These are phyloP conservation scores for Octodon degus DNA, from an alignment of 2,113 vertebrate genomes.

Conservation along the genomic window DNA sequence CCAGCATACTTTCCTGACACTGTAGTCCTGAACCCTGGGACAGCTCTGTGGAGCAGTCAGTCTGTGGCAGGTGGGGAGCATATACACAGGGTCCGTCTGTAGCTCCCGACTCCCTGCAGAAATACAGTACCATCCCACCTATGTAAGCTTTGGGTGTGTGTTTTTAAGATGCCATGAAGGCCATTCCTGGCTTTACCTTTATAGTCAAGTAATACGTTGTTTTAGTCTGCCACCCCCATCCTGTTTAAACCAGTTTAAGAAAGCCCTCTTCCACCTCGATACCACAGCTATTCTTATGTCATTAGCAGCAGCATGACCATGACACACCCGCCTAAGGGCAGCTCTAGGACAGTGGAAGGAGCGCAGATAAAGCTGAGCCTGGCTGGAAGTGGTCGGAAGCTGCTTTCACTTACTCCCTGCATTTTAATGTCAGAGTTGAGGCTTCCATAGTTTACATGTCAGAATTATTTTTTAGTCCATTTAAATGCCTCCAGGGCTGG, in stretches of 20 bases:
- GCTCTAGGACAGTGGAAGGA: not conserved
- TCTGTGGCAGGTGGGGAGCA: not conserved
- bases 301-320: not conserved
- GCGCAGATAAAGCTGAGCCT: not conserved
- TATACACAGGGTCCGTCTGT: not conserved
- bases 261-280: not conserved
- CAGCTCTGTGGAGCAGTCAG: not conserved
- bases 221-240: not conserved
- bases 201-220: not conserved
- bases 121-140: not conserved
- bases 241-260: not conserved
- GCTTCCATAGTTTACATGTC: not conserved
- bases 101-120: not conserved
- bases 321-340: not conserved
- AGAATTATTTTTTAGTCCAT: not conserved
- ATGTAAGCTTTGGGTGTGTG: not conserved
- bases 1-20: not conserved
- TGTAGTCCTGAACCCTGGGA: not conserved
- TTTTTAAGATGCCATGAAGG: slow-evolving; percentile 41
- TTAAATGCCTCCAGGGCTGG: slow-evolving; percentile 9
- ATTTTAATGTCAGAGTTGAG: not conserved
- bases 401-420: not conserved
- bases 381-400: not conserved
- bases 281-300: not conserved
- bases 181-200: not conserved